Conservation (phyloP, 2,797 vertebrate species). For the Chaetophractus vellerosus region DNA sequence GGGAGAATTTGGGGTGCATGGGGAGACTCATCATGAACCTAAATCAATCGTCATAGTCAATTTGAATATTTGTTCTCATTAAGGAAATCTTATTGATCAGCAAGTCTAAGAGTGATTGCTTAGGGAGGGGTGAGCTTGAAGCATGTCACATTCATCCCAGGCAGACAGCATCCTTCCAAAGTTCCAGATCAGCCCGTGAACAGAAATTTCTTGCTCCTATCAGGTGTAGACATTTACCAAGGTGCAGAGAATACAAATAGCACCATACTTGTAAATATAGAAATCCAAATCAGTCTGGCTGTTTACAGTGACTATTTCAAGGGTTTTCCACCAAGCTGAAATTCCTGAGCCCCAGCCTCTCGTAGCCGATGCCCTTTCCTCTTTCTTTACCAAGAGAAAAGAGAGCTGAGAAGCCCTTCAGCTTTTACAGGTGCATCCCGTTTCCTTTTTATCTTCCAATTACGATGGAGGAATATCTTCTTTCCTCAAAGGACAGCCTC, state of each 20-base stretch:
- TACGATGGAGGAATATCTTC: not conserved
- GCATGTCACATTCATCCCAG: not conserved
- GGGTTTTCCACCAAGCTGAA: not conserved
- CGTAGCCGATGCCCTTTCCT: not conserved
- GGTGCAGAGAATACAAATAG: not conserved
- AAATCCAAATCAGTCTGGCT: not conserved
- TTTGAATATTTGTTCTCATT: not conserved
- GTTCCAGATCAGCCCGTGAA: not conserved
- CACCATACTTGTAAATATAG: not conserved
- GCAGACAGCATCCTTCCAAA: not conserved
- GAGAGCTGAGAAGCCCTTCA: not conserved
- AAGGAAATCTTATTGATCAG: not conserved
- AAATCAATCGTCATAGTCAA: not conserved
- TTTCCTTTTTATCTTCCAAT: not conserved
- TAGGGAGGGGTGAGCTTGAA: not conserved
- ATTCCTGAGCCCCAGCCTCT: not conserved
- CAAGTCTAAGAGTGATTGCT: not conserved
- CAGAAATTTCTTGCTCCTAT: not conserved
- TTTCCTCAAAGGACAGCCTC: not conserved
- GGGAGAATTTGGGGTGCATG: not conserved
- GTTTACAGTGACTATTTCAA: not conserved
- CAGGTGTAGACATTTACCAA: not conserved
- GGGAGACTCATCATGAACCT: not conserved
- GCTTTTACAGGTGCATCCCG: not conserved
- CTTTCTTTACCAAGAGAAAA: conserved; percentile 18